Conservation (phyloP, 2,797 vertebrate genomes). For the Arnoldichthys spilopterus region DNA sequence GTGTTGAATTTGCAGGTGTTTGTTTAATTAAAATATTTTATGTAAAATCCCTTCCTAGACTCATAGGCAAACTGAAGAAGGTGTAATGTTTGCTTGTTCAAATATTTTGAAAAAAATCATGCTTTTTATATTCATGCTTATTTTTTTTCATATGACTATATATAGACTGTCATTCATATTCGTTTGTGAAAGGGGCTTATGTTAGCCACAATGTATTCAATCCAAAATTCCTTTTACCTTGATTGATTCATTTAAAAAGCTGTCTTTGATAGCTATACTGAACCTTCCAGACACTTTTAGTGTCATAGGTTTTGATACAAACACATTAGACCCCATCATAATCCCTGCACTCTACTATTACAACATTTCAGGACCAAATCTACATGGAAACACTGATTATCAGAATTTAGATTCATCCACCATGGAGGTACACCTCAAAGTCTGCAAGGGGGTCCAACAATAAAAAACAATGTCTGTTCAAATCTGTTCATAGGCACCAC, state of each 20-base stretch:
- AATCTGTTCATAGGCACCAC: slow-evolving; percentile 38
- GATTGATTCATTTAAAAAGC: background rate
- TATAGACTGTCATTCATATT: no score
- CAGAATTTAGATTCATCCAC: slow-evolving; percentile 29
- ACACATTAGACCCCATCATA: background rate
- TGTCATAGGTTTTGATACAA: background rate
- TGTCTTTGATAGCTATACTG: background rate
- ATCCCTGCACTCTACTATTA: background rate
- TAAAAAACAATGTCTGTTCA: slow-evolving; percentile 58
- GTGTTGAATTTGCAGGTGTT: no score
- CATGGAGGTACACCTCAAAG: slow-evolving; percentile 38
- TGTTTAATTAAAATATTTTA: no score
- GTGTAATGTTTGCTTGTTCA: no score
- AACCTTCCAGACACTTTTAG: slow-evolving; percentile 4
- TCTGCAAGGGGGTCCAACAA: slow-evolving; percentile 34
- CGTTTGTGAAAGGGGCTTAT: no score
- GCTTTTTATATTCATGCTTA: no score
- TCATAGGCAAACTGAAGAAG: no score
- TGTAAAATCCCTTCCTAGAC: no score
- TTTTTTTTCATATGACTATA: no score
- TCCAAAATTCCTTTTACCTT: background rate
- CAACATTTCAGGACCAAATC: slow-evolving; percentile 21
- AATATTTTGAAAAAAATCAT: no score
- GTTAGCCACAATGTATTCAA: background rate
- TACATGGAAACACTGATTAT: slow-evolving; percentile 27